A percentile compares a stretch with the other conserved stretches of the same genome.
phyloP scores from a whole-genome alignment of 2,113 vertebrate genomes.

The Engystomops pustulosus region DNA sequence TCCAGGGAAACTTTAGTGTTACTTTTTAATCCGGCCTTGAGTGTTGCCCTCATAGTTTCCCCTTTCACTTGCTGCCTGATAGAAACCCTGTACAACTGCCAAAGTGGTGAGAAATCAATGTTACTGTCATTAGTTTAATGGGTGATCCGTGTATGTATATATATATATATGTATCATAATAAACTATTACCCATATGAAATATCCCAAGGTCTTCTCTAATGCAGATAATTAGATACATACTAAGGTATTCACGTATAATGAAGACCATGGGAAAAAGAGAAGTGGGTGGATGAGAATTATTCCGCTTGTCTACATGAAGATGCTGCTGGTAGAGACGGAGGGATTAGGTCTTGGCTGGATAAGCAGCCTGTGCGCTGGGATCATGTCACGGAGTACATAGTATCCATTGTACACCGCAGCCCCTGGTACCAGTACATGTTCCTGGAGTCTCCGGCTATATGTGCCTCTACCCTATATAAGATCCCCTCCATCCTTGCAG shows the following conservation, averaged over 20 bases:
- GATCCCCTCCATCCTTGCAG: constrained; percentile 20
- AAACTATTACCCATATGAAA: too few species aligned
- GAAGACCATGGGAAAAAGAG: not conserved
- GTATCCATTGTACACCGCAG: not conserved
- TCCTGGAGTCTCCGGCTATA: not conserved
- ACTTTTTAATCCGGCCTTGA: too few species aligned
- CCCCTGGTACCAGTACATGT: not conserved
- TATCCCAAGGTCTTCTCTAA: too few species aligned
- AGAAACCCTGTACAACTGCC: too few species aligned
- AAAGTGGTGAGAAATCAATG: too few species aligned
- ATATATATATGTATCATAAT: too few species aligned
- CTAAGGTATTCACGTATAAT: not conserved
- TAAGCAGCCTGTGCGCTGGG: not conserved
- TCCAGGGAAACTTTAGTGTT: too few species aligned
- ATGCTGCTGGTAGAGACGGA: not conserved
- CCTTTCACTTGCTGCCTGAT: too few species aligned
- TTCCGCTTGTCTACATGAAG: constrained; percentile 19
- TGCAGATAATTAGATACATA: not conserved
- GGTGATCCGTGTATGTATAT: too few species aligned
- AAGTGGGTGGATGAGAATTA: constrained; percentile 1
- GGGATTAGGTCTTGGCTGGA: constrained; percentile 29
- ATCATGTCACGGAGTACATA: constrained; percentile 18
- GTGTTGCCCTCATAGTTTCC: too few species aligned
- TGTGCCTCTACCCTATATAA: constrained; percentile 62
- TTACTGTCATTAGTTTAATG: too few species aligned